Evolutionary conservation across 2,797 vertebrate species (phyloP).

Genomic region (Enteromius radiatus): DNA sequence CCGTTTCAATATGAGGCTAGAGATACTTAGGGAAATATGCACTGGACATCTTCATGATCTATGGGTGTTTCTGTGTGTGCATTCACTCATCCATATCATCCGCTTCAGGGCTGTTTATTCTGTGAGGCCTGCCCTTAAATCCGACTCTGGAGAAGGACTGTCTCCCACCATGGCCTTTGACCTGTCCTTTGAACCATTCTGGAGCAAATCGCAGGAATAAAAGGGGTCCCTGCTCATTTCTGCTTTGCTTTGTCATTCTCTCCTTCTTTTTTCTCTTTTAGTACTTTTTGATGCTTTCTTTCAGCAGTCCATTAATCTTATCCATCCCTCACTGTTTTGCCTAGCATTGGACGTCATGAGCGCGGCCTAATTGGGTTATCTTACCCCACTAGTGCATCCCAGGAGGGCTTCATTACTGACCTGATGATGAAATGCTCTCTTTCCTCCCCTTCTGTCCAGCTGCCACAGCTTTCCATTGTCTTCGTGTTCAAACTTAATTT

Average conservation of each 20-base stretch:
- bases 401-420: slow-evolving; percentile 39
- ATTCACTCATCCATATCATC: slow-evolving; percentile 51
- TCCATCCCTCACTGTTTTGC: slow-evolving; percentile 24
- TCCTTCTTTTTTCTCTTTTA: slow-evolving; percentile 25
- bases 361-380: slow-evolving; percentile 54
- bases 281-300: slow-evolving; percentile 47
- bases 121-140: slow-evolving; percentile 9
- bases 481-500: slow-evolving; percentile 36
- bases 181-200: slow-evolving; percentile 48
- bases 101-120: slow-evolving; percentile 37
- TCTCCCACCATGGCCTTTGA: slow-evolving; percentile 16
- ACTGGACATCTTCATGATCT: slow-evolving; percentile 60
- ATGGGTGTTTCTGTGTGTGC: slow-evolving; percentile 30
- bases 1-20: slow-evolving; percentile 8
- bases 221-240: slow-evolving; percentile 29
- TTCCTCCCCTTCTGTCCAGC: slow-evolving; percentile 30
- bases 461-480: slow-evolving; percentile 39
- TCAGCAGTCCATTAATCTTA: slow-evolving; percentile 57
- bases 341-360: slow-evolving; percentile 18
- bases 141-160: slow-evolving; percentile 10
- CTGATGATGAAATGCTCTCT: slow-evolving; percentile 46
- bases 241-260: slow-evolving; percentile 11
- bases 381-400: slow-evolving; percentile 36
- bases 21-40: slow-evolving; percentile 1
- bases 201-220: slow-evolving; percentile 44